phyloP scores from a whole-genome alignment of 2,888 invertebrate species.

The Resseliella maxima region DNA sequence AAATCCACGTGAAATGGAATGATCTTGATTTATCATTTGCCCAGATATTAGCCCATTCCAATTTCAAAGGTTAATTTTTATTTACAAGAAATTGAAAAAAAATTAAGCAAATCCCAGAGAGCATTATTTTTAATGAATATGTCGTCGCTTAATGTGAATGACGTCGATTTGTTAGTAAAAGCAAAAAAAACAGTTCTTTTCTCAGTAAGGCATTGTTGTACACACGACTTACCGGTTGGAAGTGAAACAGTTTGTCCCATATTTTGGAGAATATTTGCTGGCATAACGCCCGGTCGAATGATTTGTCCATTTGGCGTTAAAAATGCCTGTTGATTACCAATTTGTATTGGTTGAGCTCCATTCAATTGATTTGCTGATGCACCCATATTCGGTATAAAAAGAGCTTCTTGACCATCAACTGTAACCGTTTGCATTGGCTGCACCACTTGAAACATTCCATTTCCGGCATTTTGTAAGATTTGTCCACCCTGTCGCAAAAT shows the following conservation, averaged over 20 bases:
- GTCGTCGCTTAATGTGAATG: not conserved
- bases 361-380: constrained; percentile 30
- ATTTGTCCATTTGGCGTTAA: constrained; percentile 75
- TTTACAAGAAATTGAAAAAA: not conserved
- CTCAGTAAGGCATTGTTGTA: not conserved
- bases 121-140: not conserved
- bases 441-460: constrained; percentile 69
- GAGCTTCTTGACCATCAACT: constrained; percentile 91
- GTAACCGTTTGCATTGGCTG: constrained; percentile 91
- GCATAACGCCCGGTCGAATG: constrained; percentile 75
- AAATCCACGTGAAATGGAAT: too few relatives aligned
- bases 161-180: too few relatives aligned
- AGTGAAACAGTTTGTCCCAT: constrained; percentile 78
- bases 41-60: constrained; percentile 14
- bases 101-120: not conserved
- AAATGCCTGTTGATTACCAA: constrained; percentile 70
- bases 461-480: constrained; percentile 61
- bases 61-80: not conserved
- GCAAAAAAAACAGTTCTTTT: constrained; percentile 18
- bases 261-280: constrained; percentile 79
- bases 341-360: constrained; percentile 71
- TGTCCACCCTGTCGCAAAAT: constrained; percentile 60
- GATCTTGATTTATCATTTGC: not conserved
- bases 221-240: constrained; percentile 69
- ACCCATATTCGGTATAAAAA: constrained; percentile 85